phyloP scores from a whole-genome alignment of 2,113 vertebrate genomes.

The Tragelaphus buxtoni region DNA sequence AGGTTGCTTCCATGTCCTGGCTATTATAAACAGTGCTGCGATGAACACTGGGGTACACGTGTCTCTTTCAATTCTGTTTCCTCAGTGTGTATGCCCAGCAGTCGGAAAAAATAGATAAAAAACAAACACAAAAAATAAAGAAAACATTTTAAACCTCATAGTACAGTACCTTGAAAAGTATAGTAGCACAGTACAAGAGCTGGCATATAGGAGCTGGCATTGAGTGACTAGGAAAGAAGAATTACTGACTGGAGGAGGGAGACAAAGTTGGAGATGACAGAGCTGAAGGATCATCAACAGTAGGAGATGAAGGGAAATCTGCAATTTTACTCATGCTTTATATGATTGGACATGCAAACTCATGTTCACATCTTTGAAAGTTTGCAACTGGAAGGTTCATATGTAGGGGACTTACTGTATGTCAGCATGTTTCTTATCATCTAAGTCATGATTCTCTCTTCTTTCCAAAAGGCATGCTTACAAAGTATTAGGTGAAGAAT shows the following conservation, averaged over 20 bases:
- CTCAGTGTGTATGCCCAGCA: too few species aligned
- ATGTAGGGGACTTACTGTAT: background rate
- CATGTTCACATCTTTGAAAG: background rate
- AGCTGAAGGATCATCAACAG: background rate
- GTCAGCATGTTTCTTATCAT: background rate
- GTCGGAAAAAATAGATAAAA: background rate
- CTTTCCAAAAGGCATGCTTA: slow-evolving; percentile 5
- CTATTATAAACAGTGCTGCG: too few species aligned
- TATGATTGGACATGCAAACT: background rate
- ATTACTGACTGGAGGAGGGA: background rate
- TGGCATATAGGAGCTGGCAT: background rate
- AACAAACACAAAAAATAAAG: background rate
- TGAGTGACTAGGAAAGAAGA: background rate
- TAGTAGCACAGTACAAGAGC: background rate
- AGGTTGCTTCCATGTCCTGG: too few species aligned
- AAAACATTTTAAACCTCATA: background rate
- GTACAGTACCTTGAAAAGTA: background rate
- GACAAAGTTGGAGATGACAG: background rate
- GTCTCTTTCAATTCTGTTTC: too few species aligned
- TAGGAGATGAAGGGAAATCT: background rate
- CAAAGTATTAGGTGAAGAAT: background rate
- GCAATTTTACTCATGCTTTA: background rate
- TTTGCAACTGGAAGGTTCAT: background rate
- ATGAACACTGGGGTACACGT: too few species aligned
- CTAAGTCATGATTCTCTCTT: background rate